Evolutionary conservation across 2,888 invertebrate genomes (phyloP).

Genomic region (Lasioglossum calceatum): DNA sequence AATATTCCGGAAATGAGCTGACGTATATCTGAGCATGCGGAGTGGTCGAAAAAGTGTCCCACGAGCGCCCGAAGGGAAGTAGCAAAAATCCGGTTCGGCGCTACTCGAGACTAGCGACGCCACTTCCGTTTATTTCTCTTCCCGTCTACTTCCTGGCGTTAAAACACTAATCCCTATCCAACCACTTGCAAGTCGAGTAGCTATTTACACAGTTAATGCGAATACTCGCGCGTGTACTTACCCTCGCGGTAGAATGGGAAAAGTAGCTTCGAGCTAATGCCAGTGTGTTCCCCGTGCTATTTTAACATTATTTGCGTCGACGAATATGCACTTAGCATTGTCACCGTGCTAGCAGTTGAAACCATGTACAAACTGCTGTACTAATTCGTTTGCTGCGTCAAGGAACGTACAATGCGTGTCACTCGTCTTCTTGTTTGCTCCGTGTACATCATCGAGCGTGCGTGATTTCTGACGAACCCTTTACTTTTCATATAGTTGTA

Average conservation of each 20-base stretch:
- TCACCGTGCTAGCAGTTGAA: constrained; percentile 57
- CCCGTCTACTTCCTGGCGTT: constrained; percentile 64
- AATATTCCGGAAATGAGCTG: not conserved
- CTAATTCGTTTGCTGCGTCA: constrained; percentile 45
- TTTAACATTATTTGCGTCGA: constrained; percentile 71
- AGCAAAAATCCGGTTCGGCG: constrained; percentile 60
- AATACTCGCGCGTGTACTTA: constrained; percentile 70
- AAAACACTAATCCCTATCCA: constrained; percentile 76
- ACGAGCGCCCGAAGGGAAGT: constrained; percentile 37
- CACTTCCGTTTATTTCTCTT: constrained; percentile 63
- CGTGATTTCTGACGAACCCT: not conserved
- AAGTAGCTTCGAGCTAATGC: constrained; percentile 66
- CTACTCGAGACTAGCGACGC: constrained; percentile 60
- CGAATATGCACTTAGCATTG: constrained; percentile 63
- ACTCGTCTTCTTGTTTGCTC: not conserved
- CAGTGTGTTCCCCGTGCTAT: constrained; percentile 64
- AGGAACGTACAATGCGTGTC: not conserved
- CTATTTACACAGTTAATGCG: constrained; percentile 82
- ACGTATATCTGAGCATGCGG: not conserved
- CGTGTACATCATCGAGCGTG: not conserved
- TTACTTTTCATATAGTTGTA: not conserved
- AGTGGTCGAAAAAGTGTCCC: constrained; percentile 22
- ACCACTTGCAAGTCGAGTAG: constrained; percentile 74
- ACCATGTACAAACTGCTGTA: constrained; percentile 58
- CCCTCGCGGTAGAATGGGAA: constrained; percentile 48